A percentile compares a stretch with the other conserved stretches of the same genome.
phyloP scores from a whole-genome alignment of 2,113 vertebrate genomes.

The Mesitornis unicolor region DNA sequence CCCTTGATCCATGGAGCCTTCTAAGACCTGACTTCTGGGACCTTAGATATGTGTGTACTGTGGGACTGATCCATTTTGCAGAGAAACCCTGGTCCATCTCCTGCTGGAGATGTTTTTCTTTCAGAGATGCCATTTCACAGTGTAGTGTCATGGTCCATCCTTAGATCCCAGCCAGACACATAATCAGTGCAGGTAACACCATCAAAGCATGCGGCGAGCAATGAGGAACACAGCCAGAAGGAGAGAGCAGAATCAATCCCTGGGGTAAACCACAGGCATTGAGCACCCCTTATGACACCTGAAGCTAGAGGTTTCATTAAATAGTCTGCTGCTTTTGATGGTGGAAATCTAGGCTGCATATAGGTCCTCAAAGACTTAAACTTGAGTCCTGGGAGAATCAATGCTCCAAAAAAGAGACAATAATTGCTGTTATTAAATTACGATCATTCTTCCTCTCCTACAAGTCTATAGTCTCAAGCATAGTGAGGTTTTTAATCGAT shows the following conservation, averaged over 20 bases:
- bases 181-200: background rate
- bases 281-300: background rate
- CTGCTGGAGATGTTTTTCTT: background rate
- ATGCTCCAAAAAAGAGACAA: background rate
- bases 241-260: background rate
- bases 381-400: background rate
- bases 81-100: background rate
- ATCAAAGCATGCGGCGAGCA: rapidly evolving
- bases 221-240: rapidly evolving
- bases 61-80: background rate
- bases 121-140: background rate
- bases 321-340: background rate
- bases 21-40: too few relatives aligned
- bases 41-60: rapidly evolving
- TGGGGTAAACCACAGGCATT: background rate
- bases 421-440: background rate
- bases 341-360: background rate
- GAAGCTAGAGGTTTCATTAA: background rate
- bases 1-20: background rate
- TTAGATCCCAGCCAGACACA: background rate
- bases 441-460: background rate
- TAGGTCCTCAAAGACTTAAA: background rate
- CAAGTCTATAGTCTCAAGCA: background rate
- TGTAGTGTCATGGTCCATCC: background rate
- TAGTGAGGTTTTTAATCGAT: background rate